Evolutionary conservation across 2,888 invertebrate species (phyloP).

Genomic region (Parnassius mnemosyne): DNA sequence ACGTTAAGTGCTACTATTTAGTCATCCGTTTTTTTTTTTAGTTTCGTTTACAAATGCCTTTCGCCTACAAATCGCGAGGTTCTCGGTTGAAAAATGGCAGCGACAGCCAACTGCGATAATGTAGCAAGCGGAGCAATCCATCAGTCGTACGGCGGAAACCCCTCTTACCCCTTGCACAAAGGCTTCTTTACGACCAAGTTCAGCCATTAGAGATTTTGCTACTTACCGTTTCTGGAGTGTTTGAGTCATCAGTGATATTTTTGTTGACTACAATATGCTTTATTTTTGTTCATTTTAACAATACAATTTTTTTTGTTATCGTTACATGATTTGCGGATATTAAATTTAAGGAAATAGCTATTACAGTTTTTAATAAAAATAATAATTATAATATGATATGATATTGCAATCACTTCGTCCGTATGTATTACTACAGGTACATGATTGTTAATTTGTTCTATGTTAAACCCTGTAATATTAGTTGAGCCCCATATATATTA

Average conservation of each 20-base stretch:
- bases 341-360: too few relatives aligned
- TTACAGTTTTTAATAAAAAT: too few relatives aligned
- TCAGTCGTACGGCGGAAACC: constrained; percentile 43
- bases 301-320: too few relatives aligned
- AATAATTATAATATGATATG: too few relatives aligned
- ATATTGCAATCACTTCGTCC: too few relatives aligned
- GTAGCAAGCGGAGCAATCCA: constrained; percentile 57
- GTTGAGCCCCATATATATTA: too few relatives aligned
- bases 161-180: constrained; percentile 35
- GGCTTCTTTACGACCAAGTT: constrained; percentile 34
- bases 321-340: too few relatives aligned
- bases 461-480: too few relatives aligned
- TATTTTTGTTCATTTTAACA: constrained; percentile 2
- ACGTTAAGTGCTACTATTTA: constrained; percentile 17
- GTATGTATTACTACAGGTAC: too few relatives aligned
- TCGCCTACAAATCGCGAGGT: constrained; percentile 43
- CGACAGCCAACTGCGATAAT: constrained; percentile 58
- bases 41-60: constrained; percentile 28
- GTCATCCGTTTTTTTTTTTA: constrained; percentile 19
- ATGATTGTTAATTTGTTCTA: too few relatives aligned
- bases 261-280: background rate
- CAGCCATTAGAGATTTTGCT: constrained; percentile 26
- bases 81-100: constrained; percentile 58
- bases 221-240: constrained; percentile 20
- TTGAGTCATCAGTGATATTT: constrained; percentile 9